Conservation (phyloP, 2,113 vertebrate genomes). For the Eptesicus fuscus region DNA sequence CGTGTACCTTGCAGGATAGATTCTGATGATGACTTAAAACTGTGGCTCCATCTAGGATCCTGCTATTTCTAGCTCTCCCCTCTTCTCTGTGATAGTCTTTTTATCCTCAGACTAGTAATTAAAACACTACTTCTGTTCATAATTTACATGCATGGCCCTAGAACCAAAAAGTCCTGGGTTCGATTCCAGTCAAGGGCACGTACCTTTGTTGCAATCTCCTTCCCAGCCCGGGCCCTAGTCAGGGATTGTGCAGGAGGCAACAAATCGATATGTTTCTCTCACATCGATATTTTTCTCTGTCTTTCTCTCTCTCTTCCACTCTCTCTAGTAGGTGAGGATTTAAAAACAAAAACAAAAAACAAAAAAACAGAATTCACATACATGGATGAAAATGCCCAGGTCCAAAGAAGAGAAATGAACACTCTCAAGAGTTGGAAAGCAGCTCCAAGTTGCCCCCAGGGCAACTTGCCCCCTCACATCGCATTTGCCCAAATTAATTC, state of each 20-base stretch:
- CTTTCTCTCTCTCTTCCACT: too few relatives aligned
- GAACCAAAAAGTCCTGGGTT: too few relatives aligned
- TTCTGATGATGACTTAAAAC: not conserved
- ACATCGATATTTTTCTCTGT: too few relatives aligned
- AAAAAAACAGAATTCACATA: not conserved
- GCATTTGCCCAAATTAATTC: not conserved
- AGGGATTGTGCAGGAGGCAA: too few relatives aligned
- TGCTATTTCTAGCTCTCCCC: not conserved
- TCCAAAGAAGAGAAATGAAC: not conserved
- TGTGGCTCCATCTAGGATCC: accelerated
- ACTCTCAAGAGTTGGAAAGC: not conserved
- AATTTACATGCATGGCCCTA: too few relatives aligned
- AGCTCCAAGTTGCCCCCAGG: not conserved
- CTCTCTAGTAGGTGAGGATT: too few relatives aligned
- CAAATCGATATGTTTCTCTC: too few relatives aligned
- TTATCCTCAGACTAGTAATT: not conserved
- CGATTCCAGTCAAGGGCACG: too few relatives aligned
- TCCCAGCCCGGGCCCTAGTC: too few relatives aligned
- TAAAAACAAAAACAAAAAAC: too few relatives aligned
- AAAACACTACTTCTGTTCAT: too few relatives aligned
- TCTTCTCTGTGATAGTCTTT: not conserved
- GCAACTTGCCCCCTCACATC: not conserved
- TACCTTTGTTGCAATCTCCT: too few relatives aligned
- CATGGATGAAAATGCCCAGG: not conserved
- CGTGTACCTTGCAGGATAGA: not conserved